Evolutionary conservation across 2,113 vertebrate genomes (phyloP).

Genomic region (Fulica atra): DNA sequence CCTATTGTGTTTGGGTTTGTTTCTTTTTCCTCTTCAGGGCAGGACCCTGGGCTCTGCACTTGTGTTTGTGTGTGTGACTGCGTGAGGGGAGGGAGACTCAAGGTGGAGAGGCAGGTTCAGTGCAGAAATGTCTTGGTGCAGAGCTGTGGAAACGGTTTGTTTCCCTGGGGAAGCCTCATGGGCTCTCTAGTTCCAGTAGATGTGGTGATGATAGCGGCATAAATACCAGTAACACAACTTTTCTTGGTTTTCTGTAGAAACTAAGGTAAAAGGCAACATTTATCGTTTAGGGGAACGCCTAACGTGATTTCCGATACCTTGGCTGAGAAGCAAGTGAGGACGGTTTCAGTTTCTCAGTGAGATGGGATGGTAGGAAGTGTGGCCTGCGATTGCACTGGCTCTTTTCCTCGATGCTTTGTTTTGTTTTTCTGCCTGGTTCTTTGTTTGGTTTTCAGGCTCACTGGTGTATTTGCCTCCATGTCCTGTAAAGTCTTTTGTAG

Average conservation of each 20-base stretch:
- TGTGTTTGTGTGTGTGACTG: accelerated
- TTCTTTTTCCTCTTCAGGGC: not conserved
- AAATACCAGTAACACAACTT: not conserved
- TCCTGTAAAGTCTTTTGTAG: not conserved
- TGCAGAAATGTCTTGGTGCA: not conserved
- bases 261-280: not conserved
- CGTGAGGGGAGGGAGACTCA: not conserved
- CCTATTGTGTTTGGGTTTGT: no score
- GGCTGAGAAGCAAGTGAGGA: not conserved
- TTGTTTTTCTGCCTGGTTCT: not conserved
- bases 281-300: not conserved
- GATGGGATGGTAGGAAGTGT: accelerated
- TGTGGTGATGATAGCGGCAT: not conserved
- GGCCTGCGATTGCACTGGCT: accelerated
- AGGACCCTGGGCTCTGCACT: not conserved
- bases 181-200: not conserved
- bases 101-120: not conserved
- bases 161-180: not conserved
- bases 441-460: not conserved
- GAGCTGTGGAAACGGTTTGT: not conserved
- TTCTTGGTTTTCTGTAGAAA: not conserved
- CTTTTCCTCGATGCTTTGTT: not conserved
- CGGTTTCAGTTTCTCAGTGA: not conserved
- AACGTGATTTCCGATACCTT: not conserved
- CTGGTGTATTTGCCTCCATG: not conserved